These are phyloP conservation scores for Zaprionus taronus DNA, from an alignment of 1,140 invertebrate species.

Conservation along the genomic window DNA sequence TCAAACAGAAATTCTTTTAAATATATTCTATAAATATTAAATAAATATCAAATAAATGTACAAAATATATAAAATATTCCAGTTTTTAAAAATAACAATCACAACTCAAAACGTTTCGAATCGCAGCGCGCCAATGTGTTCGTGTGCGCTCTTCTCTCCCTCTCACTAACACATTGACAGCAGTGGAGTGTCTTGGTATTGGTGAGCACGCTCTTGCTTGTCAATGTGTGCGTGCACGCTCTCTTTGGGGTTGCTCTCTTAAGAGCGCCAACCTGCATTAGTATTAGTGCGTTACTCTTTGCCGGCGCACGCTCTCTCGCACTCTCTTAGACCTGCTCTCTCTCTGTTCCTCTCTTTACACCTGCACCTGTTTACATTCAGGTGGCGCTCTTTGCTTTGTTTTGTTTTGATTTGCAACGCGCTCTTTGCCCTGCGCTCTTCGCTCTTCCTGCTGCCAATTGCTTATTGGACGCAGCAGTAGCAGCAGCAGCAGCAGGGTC, in stretches of 20 bases:
- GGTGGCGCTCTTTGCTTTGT: conserved; percentile 46
- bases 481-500: conserved; percentile 16
- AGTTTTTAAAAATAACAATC: not conserved
- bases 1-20: not conserved
- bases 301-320: not conserved
- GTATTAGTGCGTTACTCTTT: conserved; percentile 57
- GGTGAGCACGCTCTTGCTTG: conserved; percentile 43
- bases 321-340: conserved; percentile 25
- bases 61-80: not conserved
- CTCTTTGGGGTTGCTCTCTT: conserved; percentile 62
- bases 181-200: not conserved
- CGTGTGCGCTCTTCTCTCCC: conserved; percentile 21
- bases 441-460: conserved; percentile 55
- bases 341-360: conserved; percentile 15
- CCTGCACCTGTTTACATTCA: conserved; percentile 65
- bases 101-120: conserved; percentile 5
- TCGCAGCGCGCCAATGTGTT: not conserved
- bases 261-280: conserved; percentile 39
- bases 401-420: conserved; percentile 61
- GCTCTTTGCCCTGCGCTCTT: conserved; percentile 31
- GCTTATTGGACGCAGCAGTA: conserved; percentile 68
- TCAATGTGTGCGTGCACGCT: conserved; percentile 54
- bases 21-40: not conserved
- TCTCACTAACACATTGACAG: conserved; percentile 56
- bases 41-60: not conserved